Evolutionary conservation across 2,888 invertebrate species (phyloP).

Genomic region (Hydraecia micacea): DNA sequence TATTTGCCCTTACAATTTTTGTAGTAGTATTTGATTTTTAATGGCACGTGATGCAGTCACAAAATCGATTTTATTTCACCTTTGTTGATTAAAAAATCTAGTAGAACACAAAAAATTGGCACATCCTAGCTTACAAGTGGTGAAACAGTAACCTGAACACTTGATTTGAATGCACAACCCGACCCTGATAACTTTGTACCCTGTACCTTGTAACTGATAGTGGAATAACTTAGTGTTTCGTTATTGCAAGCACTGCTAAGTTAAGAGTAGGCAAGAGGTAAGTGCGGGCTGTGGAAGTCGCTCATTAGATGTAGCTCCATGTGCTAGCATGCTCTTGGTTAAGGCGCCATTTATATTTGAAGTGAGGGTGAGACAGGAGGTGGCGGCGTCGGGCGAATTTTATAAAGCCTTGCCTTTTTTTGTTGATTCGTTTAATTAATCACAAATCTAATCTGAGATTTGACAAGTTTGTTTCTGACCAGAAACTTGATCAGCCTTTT

Average conservation of each 20-base stretch:
- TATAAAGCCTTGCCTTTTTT: background rate
- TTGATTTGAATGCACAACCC: constrained; percentile 51
- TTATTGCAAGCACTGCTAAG: constrained; percentile 85
- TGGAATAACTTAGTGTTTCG: constrained; percentile 76
- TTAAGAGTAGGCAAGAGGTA: constrained; percentile 86
- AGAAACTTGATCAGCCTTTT: constrained; percentile 22
- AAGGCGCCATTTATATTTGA: constrained; percentile 38
- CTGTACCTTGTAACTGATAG: constrained; percentile 53
- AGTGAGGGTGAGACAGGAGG: background rate
- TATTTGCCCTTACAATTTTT: background rate
- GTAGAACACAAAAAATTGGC: constrained; percentile 35
- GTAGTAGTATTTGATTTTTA: constrained; percentile 32
- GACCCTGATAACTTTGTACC: constrained; percentile 56
- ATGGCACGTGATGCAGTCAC: constrained; percentile 32
- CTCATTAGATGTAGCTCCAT: constrained; percentile 70
- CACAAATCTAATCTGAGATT: background rate
- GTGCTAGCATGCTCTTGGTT: constrained; percentile 65
- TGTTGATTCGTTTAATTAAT: background rate
- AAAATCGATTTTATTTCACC: constrained; percentile 12
- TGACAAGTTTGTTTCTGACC: background rate
- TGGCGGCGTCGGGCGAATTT: background rate
- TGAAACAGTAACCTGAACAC: constrained; percentile 53
- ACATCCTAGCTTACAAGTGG: constrained; percentile 48
- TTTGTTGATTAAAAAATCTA: background rate
- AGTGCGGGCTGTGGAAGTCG: constrained; percentile 69